A percentile compares a stretch with the other conserved stretches of the same genome.
These are phyloP conservation scores for Mergus octosetaceus DNA, from an alignment of 2,797 vertebrate species.

Conservation along the genomic window DNA sequence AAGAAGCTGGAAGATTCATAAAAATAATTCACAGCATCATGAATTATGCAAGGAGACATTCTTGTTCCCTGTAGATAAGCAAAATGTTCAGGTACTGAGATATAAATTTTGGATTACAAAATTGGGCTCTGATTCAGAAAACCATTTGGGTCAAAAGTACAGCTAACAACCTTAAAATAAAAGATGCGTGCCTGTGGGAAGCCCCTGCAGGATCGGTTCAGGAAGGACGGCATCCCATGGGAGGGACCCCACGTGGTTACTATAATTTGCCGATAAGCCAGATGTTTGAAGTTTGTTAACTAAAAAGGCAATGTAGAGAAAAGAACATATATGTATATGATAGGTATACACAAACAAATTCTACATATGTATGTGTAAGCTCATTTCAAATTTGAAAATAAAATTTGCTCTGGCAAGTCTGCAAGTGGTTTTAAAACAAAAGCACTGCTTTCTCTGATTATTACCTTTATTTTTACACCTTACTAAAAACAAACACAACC, in stretches of 20 bases:
- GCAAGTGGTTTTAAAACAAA: neutral
- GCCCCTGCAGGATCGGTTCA: neutral
- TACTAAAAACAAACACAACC: neutral
- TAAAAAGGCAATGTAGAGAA: neutral
- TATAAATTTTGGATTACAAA: conserved; percentile 23
- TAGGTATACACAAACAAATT: neutral
- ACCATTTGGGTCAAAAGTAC: neutral
- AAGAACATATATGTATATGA: neutral
- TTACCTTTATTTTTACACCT: neutral
- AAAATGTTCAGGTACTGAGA: conserved; percentile 31
- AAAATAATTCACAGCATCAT: conserved; percentile 42
- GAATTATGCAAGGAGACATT: conserved; percentile 49
- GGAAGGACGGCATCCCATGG: neutral
- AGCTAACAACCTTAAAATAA: neutral
- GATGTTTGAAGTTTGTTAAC: neutral
- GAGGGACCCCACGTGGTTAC: neutral
- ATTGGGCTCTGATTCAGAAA: conserved; percentile 42
- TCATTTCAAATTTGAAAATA: neutral
- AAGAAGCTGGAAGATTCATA: neutral
- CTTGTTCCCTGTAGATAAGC: neutral
- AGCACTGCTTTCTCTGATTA: neutral
- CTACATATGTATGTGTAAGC: neutral
- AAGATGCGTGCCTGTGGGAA: neutral
- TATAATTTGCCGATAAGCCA: neutral
- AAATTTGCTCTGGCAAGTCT: neutral